Evolutionary conservation across 2,888 invertebrate genomes (phyloP).

Genomic region (Palloptera scutellata): DNA sequence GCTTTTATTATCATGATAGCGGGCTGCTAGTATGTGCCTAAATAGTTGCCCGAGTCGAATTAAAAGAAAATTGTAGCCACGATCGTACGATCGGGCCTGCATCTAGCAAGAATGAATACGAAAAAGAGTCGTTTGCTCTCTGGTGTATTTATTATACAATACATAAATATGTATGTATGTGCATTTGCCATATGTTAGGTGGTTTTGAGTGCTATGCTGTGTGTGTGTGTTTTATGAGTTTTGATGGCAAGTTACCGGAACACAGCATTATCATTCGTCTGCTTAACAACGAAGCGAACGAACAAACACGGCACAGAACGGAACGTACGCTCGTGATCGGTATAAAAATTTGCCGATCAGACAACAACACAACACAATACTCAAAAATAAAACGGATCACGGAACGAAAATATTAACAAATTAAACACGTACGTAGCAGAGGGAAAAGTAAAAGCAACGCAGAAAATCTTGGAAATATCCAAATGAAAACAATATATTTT

Average conservation of each 20-base stretch:
- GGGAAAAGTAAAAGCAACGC: neutral
- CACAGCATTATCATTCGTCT: constrained; percentile 47
- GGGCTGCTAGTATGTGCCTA: no score
- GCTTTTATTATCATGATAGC: no score
- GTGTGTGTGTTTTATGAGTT: constrained; percentile 16
- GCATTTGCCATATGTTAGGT: no score
- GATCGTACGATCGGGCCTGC: no score
- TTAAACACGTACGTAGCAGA: neutral
- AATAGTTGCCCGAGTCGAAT: no score
- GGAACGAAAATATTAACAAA: neutral
- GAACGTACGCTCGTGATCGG: constrained; percentile 16
- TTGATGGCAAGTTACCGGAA: constrained; percentile 24
- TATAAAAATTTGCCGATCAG: neutral
- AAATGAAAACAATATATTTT: no score
- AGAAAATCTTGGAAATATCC: neutral
- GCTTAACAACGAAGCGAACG: constrained; percentile 47
- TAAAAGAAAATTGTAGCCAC: no score
- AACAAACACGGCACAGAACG: constrained; percentile 26
- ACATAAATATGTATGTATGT: no score
- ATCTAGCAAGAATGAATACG: no score
- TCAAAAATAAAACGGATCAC: constrained; percentile 13
- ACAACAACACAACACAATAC: constrained; percentile 1
- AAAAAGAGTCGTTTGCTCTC: no score
- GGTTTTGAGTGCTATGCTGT: no score
- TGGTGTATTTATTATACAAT: no score